Percentiles rank a stretch among this genome's conserved stretches.
These are phyloP conservation scores for Malachius bipustulatus DNA, from an alignment of 2,888 invertebrate genomes.

Conservation along the genomic window DNA sequence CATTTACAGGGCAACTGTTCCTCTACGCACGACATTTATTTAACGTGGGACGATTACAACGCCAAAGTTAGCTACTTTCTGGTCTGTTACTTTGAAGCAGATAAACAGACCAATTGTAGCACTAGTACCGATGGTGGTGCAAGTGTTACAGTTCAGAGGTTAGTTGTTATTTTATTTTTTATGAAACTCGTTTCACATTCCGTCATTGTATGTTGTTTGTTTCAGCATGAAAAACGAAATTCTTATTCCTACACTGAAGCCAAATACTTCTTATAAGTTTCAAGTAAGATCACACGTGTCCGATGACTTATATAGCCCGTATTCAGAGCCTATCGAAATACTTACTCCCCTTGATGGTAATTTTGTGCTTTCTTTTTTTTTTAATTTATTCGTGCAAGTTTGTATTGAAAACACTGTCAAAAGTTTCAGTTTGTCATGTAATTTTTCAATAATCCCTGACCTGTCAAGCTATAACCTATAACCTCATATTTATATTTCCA, in stretches of 20 bases:
- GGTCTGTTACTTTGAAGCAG: constrained; percentile 41
- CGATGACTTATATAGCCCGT: constrained; percentile 40
- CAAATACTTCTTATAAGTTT: constrained; percentile 58
- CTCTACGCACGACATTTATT: constrained; percentile 40
- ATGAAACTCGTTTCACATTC: too few species aligned
- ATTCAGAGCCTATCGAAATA: constrained; percentile 49
- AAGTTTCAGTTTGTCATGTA: too few species aligned
- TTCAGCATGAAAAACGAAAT: constrained; percentile 43
- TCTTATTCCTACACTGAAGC: constrained; percentile 46
- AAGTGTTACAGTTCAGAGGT: too few species aligned
- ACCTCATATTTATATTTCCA: too few species aligned
- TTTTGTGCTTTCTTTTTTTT: too few species aligned
- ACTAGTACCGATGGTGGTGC: constrained; percentile 26
- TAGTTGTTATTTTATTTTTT: too few species aligned
- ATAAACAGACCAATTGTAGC: constrained; percentile 32
- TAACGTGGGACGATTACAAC: constrained; percentile 40
- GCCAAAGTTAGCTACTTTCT: constrained; percentile 37
- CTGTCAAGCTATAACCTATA: too few species aligned
- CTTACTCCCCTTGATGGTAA: constrained; percentile 56
- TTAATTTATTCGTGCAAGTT: too few species aligned
- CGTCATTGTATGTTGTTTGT: constrained; percentile 16
- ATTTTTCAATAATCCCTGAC: too few species aligned
- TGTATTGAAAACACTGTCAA: constrained; percentile 15
- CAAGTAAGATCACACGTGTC: constrained; percentile 50
- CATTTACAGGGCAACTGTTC: constrained; percentile 40